Conservation (phyloP, 2,113 vertebrate species). For the Galbula dea region DNA sequence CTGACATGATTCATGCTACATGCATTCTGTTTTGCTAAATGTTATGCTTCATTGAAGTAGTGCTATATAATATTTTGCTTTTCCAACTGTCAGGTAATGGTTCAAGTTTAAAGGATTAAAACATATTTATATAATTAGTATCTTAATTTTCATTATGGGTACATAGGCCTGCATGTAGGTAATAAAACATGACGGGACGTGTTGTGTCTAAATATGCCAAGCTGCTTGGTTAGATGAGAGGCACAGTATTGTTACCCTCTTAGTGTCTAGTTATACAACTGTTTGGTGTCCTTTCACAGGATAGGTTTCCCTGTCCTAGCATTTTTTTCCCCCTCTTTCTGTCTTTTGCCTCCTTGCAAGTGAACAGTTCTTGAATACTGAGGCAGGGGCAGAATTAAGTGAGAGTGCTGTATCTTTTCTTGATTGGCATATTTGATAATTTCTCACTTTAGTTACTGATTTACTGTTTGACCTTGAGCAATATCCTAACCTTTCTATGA, state of each 20-base stretch:
- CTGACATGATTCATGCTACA: not conserved
- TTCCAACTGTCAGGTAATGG: not conserved
- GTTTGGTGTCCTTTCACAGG: not conserved
- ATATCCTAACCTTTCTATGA: not conserved
- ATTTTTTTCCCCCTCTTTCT: not conserved
- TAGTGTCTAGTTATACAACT: not conserved
- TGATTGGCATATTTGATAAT: not conserved
- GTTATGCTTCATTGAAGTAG: not conserved
- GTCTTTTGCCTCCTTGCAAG: not conserved
- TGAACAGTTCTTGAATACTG: not conserved
- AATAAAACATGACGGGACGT: not conserved
- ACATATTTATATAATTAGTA: not conserved
- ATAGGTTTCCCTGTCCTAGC: not conserved
- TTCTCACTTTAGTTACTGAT: not conserved
- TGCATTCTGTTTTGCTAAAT: not conserved
- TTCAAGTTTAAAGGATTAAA: not conserved
- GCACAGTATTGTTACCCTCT: not conserved
- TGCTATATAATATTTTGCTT: not conserved
- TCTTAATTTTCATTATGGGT: constrained; percentile 6
- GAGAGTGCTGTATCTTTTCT: not conserved
- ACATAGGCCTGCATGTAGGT: not conserved
- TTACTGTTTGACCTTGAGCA: not conserved
- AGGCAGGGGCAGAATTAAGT: not conserved
- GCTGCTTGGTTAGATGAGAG: not conserved
- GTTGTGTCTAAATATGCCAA: not conserved